Conservation (phyloP, 2,888 invertebrate species). For the Drosophila flavopinicola region DNA sequence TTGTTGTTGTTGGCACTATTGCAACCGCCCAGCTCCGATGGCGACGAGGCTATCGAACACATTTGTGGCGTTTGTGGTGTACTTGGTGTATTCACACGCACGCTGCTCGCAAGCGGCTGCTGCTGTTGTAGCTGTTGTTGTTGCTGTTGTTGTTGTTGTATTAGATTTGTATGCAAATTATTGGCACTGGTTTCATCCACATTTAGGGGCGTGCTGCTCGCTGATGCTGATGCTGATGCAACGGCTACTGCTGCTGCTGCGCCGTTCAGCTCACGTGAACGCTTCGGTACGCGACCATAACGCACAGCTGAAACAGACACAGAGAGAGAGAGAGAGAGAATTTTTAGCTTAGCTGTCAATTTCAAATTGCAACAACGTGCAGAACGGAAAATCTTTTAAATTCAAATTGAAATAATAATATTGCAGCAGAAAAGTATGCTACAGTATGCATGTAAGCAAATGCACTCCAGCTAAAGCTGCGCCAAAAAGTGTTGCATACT, state of each 20-base stretch:
- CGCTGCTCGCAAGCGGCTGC: conserved; percentile 74
- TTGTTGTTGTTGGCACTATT: conserved; percentile 80
- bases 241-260: conserved; percentile 61
- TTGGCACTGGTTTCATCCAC: conserved; percentile 69
- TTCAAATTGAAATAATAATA: not conserved
- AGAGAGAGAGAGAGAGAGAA: conserved; percentile 3
- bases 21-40: conserved; percentile 83
- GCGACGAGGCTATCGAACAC: conserved; percentile 84
- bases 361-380: too few relatives aligned
- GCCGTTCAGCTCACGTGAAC: conserved; percentile 91
- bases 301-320: conserved; percentile 91
- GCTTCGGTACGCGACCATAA: conserved; percentile 98
- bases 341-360: not conserved
- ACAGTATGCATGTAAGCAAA: not conserved
- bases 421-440: conserved; percentile 21
- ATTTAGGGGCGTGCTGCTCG: conserved; percentile 61
- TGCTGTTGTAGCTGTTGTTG: conserved; percentile 50
- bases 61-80: conserved; percentile 85
- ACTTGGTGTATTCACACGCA: conserved; percentile 85
- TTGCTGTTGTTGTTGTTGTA: conserved; percentile 47
- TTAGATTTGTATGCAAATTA: conserved; percentile 61
- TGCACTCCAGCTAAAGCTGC: fast-evolving
- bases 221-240: conserved; percentile 39
- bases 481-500: conserved; percentile 12
- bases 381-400: too few relatives aligned